Base-by-base conservation (phyloP, 2,888 invertebrate genomes). In the Ochlodes sylvanus region DNA sequence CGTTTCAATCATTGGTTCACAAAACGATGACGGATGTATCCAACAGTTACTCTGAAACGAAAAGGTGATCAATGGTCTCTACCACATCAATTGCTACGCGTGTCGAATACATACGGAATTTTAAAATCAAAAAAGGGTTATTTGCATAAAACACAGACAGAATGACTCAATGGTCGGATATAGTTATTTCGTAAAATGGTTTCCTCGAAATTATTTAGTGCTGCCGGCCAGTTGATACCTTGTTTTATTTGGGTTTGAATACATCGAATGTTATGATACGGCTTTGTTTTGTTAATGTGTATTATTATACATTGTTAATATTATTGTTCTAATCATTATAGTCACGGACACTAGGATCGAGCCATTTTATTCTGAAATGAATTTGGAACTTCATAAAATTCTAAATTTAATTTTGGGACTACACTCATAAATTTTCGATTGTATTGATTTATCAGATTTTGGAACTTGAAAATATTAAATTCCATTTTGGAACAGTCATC, bases 121-220 rank as follows among this genome's bases (percentile, higher is more conserved):
- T 62, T 61, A 55, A 67, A 71, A 69, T 71, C 55, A 41, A 69
- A 72, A 76, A 74, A 71, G 60, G 70, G 57, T 70, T 72, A 79
- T 79, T 79, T 75, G 75, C 79, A 77, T 77, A 74, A 71, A 72
- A 68, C 68, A 52, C 70, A 71, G 78, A 84, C 81, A 79, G 82
- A 81, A 83, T 80, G 82, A 83, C 80, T 85, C 81, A 90, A 90
- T 87, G 88, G 83, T 79, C 89, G 91, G 92, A 92, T 86, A 85
- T 79, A 82, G 81, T 83, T 82, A 82, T 85, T 81, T 79, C 76
- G 79, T 79, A 85, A 87, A 86, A 88, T 86, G 84, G 82, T 79
- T 82, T 88, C 86, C 82, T 80, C 72, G 81, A 81, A 84, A 82
- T 50, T 78, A 78, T 75, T 78, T 74, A 76, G 75, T 76, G 71